Evolutionary conservation across 1,140 invertebrate genomes (phyloP).

Genomic region (Dysdera silvatica): DNA sequence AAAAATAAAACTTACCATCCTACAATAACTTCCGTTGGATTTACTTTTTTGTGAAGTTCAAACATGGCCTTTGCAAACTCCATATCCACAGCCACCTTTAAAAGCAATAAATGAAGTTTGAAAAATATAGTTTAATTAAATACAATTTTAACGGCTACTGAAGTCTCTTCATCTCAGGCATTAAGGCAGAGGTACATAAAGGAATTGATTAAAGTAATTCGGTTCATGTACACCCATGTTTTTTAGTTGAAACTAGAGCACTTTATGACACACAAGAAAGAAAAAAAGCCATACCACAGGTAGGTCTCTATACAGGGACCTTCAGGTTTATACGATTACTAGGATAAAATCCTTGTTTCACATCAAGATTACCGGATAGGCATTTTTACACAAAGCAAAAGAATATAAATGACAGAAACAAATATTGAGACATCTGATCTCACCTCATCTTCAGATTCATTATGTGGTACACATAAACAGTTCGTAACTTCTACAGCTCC

Average conservation of each 20-base stretch:
- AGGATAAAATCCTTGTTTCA: too few relatives aligned
- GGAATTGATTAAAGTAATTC: too few relatives aligned
- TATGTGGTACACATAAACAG: constrained; percentile 95
- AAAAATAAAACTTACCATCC: constrained; percentile 63
- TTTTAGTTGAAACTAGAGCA: not conserved
- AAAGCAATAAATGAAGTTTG: too few relatives aligned
- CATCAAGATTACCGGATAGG: too few relatives aligned
- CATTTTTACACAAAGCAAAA: too few relatives aligned
- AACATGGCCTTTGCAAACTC: constrained; percentile 92
- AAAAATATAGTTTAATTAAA: too few relatives aligned
- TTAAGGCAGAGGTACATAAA: too few relatives aligned
- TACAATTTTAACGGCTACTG: not conserved
- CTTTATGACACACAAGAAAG: not conserved
- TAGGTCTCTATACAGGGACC: too few relatives aligned
- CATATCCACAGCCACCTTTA: constrained; percentile 77
- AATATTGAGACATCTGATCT: not conserved
- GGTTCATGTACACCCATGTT: not conserved
- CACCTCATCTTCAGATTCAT: constrained; percentile 77
- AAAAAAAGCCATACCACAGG: not conserved
- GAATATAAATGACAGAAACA: not conserved
- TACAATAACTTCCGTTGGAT: constrained; percentile 81
- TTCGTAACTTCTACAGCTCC: constrained; percentile 86
- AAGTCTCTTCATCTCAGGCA: not conserved
- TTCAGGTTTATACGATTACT: too few relatives aligned
- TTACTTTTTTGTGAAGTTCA: constrained; percentile 85